phyloP scores from a whole-genome alignment of 2,113 vertebrate genomes.

The Myiozetetes cayanensis region DNA sequence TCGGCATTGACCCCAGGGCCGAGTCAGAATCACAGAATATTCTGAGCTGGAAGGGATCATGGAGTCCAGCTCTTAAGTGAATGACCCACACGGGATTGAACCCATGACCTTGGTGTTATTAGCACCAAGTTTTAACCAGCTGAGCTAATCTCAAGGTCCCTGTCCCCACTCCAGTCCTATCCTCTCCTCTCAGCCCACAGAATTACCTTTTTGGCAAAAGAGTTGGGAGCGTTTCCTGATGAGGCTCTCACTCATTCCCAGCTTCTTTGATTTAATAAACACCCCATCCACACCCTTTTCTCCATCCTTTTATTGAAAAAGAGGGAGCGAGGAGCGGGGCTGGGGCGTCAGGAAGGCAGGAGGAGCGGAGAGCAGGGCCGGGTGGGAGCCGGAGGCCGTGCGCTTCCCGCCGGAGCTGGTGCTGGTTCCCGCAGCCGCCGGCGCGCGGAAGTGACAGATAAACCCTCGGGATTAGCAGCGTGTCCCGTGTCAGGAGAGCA shows the following conservation, averaged over 20 bases:
- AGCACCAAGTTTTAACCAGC: neutral
- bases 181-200: neutral
- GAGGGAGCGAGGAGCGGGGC: neutral
- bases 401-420: accelerated
- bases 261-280: neutral
- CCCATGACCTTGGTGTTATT: neutral
- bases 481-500: neutral
- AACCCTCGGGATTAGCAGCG: constrained; percentile 34
- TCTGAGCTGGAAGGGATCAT: neutral
- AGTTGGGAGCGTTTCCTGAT: accelerated
- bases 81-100: neutral
- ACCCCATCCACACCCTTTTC: neutral
- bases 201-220: neutral
- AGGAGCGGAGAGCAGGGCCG: neutral
- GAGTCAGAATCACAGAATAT: neutral
- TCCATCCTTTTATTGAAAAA: no score
- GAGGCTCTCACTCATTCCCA: neutral
- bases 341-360: accelerated
- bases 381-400: accelerated
- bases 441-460: neutral
- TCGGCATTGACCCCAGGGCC: accelerated
- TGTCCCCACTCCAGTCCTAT: accelerated
- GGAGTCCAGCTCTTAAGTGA: neutral
- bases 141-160: neutral
- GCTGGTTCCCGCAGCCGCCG: neutral